Conservation (phyloP, 2,797 vertebrate species). For the Spatula clypeata region DNA sequence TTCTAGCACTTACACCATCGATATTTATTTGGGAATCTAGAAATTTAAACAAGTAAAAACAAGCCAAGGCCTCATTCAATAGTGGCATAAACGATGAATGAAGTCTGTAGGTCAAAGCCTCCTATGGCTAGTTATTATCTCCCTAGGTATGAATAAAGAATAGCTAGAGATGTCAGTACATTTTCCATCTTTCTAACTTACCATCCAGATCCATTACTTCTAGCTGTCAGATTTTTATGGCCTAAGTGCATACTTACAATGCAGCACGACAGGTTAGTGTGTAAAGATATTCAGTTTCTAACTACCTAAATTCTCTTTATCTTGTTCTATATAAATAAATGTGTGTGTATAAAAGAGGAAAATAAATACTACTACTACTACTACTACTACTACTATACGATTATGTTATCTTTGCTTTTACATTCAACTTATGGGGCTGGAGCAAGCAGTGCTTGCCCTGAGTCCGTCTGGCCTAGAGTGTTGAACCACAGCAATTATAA, state of each 20-base stretch:
- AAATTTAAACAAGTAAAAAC: background rate
- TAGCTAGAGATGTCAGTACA: background rate
- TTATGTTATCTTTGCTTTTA: background rate
- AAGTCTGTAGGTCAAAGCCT: background rate
- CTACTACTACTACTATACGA: background rate
- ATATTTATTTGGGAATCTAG: background rate
- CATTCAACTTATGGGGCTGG: rapidly evolving
- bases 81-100: background rate
- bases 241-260: background rate
- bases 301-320: background rate
- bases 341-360: too few species aligned
- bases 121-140: background rate
- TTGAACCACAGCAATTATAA: background rate
- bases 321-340: background rate
- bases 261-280: background rate
- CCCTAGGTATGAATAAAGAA: background rate
- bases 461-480: background rate
- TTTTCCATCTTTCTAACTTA: background rate
- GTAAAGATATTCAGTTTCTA: background rate
- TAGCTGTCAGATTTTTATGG: background rate
- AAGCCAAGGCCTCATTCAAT: background rate
- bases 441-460: rapidly evolving
- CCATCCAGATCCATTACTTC: background rate
- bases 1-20: rapidly evolving
- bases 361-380: too few species aligned